Percentiles rank a stretch among this genome's conserved stretches.
phyloP scores from a whole-genome alignment of 2,113 vertebrate genomes.

The Amblyopsis rosae region DNA sequence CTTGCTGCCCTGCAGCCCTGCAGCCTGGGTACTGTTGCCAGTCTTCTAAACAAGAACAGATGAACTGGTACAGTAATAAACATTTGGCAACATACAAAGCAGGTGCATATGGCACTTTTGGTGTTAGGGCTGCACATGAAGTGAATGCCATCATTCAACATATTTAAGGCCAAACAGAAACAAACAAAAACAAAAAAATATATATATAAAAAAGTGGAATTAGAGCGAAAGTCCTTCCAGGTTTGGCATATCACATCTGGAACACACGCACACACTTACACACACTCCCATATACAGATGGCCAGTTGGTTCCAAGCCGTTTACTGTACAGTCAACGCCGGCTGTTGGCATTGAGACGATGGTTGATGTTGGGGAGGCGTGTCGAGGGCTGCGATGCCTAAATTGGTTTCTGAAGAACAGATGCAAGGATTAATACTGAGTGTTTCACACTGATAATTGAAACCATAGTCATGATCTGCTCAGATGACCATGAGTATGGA shows the following conservation, averaged over 20 bases:
- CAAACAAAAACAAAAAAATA: too few species aligned
- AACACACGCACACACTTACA: slow-evolving; percentile 54
- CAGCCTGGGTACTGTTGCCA: slow-evolving; percentile 42
- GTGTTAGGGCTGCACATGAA: slow-evolving; percentile 40
- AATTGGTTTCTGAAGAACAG: slow-evolving; percentile 81
- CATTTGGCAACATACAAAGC: slow-evolving; percentile 37
- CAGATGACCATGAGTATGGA: slow-evolving; percentile 38
- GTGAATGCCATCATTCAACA: slow-evolving; percentile 27
- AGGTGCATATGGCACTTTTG: slow-evolving; percentile 34
- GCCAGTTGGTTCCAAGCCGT: slow-evolving; percentile 64
- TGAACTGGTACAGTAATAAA: slow-evolving; percentile 45
- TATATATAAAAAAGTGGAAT: too few species aligned
- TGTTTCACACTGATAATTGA: slow-evolving; percentile 44
- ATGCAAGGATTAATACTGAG: slow-evolving; percentile 77
- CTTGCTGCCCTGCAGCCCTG: slow-evolving; percentile 25
- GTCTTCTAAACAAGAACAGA: slow-evolving; percentile 58
- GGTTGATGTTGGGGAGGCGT: slow-evolving; percentile 28
- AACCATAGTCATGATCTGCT: slow-evolving; percentile 47
- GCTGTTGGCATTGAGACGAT: slow-evolving; percentile 42
- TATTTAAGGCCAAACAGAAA: slow-evolving; percentile 5
- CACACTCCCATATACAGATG: slow-evolving; percentile 60
- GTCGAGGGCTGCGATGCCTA: slow-evolving; percentile 40
- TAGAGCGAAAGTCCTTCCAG: slow-evolving; percentile 37
- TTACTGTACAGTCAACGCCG: slow-evolving; percentile 72
- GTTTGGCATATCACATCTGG: slow-evolving; percentile 87